Evolutionary conservation across 2,888 invertebrate species (phyloP), one percentile per base, ranked within the genome.

Genomic region (Idaea straminata): DNA sequence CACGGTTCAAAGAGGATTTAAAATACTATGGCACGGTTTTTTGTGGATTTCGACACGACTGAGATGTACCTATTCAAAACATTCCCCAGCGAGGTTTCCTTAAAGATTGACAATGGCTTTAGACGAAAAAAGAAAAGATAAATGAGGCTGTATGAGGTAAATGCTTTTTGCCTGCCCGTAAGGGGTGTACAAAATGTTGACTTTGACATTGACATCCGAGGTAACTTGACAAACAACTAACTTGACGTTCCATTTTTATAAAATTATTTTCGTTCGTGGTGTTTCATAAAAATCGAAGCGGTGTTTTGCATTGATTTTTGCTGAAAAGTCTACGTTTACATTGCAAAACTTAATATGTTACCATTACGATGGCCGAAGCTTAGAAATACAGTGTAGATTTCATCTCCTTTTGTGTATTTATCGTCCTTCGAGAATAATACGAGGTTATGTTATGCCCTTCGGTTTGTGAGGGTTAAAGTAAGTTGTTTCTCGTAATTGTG

Each of bases 401-500:
- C 47, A 47, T 47, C 13, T 47, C 7, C 47, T 61, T 57, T 61
- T 70, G 66, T 69, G 66, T 70, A 47, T 47, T 47, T 47, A 47
- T 71, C 64, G 74, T 80, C 71, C 70, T 81, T 81, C 72, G 77
- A 77, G 79, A 78, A 78, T 76, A 77, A 70, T 74, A 73, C 74
- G 82, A 89, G 89, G 89, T 89, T 91, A 91, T 86, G 87, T 85
- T 85, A 77, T 83, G 83, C 78, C 80, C 83, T 81, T 82, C 84
- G 76, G 78, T 69, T 77, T 82, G 81, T 82, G 78, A 78, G 79
- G 79, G 82, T 81, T 59, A 77, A 85, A 81, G 88, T 88, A 76
- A 88, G 87, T 87, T 73, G 34, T 59, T 59, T 59, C 47, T 7
- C 13, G 4, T 47, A 4, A 7, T 10, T 47, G 47, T 47, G 47